Evolutionary conservation across 2,797 vertebrate species (phyloP).

Genomic region (Xiphophorus birchmanni): DNA sequence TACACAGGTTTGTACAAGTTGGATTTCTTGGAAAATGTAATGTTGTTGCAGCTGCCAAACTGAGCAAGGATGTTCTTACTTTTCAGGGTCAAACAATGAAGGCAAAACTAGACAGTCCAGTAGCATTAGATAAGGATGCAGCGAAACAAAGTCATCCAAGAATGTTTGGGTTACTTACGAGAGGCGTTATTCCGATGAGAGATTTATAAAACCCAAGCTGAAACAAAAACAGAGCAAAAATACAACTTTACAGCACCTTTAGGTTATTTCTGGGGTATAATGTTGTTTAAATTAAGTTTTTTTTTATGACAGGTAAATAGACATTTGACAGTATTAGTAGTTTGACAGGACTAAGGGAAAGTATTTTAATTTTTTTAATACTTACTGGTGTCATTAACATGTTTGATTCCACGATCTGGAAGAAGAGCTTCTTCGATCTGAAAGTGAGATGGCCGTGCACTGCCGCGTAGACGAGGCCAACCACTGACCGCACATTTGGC

Average conservation of each 20-base stretch:
- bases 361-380: neutral
- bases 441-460: fast-evolving
- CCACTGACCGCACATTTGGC: neutral
- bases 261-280: neutral
- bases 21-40: neutral
- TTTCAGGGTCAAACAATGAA: neutral
- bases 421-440: fast-evolving
- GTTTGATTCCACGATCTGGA: fast-evolving
- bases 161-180: slow-evolving; percentile 43
- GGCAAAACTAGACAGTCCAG: neutral
- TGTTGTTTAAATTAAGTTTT: neutral
- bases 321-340: neutral
- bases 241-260: neutral
- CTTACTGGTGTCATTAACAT: neutral
- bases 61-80: neutral
- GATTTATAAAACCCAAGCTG: slow-evolving; percentile 55
- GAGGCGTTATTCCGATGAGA: slow-evolving; percentile 23
- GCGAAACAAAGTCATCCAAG: neutral
- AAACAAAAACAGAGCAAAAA: slow-evolving; percentile 21
- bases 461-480: fast-evolving
- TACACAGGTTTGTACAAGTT: neutral
- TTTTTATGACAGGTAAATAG: neutral
- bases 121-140: neutral
- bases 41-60: neutral
- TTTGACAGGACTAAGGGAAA: no score